These are phyloP conservation scores for Anastatus disparis DNA, from an alignment of 1,140 invertebrate genomes.

Conservation along the genomic window DNA sequence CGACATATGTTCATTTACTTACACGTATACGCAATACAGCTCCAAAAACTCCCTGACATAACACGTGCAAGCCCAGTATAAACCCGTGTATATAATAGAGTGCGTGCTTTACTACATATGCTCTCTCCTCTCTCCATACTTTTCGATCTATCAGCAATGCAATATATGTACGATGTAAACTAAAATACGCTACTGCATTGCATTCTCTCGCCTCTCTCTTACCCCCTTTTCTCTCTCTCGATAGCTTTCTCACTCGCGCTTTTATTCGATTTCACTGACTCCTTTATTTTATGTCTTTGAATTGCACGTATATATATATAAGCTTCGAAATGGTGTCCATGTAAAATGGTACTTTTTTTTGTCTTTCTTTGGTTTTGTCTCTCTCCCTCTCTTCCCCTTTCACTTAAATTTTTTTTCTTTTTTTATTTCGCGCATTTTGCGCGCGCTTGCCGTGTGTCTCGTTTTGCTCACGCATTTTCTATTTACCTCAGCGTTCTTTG, in stretches of 20 bases:
- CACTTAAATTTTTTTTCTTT: conserved; percentile 4
- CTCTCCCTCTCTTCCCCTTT: background rate
- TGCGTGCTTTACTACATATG: conserved; percentile 9
- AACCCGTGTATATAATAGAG: background rate
- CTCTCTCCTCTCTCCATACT: too few relatives aligned
- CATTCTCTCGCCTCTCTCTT: background rate
- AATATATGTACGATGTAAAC: conserved; percentile 6
- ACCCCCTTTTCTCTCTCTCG: background rate
- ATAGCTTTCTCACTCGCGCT: background rate
- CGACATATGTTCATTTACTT: conserved; percentile 37
- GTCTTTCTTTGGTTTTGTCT: conserved; percentile 1
- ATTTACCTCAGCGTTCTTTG: conserved; percentile 19
- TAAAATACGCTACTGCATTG: too few relatives aligned
- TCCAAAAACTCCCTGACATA: too few relatives aligned
- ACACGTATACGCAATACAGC: too few relatives aligned
- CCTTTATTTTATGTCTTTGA: background rate
- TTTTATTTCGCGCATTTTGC: conserved; percentile 14
- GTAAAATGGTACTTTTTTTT: too few relatives aligned
- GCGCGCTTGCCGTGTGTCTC: too few relatives aligned
- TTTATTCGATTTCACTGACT: background rate
- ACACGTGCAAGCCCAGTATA: background rate
- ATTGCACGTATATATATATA: background rate
- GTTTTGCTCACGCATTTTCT: conserved; percentile 11
- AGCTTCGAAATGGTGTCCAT: too few relatives aligned
- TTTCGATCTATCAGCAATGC: too few relatives aligned